A percentile compares a stretch with the other conserved stretches of the same genome.
These are phyloP conservation scores for Cantharis nigra DNA, from an alignment of 2,888 invertebrate species.

Conservation along the genomic window DNA sequence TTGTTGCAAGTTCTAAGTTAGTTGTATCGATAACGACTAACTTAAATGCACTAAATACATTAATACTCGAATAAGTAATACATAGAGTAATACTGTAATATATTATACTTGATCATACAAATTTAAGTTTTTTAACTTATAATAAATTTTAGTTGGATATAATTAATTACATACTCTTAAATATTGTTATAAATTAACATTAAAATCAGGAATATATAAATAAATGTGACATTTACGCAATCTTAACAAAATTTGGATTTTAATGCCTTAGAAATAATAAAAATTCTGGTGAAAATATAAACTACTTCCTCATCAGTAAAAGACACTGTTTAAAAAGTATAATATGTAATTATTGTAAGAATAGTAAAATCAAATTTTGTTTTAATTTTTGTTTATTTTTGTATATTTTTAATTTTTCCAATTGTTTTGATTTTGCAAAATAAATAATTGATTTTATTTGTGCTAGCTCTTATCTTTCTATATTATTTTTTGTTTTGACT, in stretches of 20 bases:
- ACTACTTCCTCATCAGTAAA: no score
- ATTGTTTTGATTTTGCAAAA: no score
- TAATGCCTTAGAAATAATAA: background rate
- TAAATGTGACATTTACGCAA: background rate
- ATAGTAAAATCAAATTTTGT: no score
- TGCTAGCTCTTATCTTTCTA: no score
- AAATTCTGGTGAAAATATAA: no score
- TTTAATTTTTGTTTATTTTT: no score
- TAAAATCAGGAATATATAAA: background rate
- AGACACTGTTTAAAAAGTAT: no score
- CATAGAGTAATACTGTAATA: background rate
- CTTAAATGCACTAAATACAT: background rate
- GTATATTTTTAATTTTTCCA: no score
- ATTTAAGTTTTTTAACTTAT: background rate
- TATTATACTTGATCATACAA: background rate
- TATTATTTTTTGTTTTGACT: no score
- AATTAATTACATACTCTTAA: background rate
- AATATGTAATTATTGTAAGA: no score
- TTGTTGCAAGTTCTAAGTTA: background rate
- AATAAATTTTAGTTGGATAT: background rate
- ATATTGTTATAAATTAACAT: background rate
- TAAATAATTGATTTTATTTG: no score
- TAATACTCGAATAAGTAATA: background rate
- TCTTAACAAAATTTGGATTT: background rate
- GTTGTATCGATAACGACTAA: background rate